phyloP scores from a whole-genome alignment of 1,140 invertebrate genomes.

The Trissolcus basalis region DNA sequence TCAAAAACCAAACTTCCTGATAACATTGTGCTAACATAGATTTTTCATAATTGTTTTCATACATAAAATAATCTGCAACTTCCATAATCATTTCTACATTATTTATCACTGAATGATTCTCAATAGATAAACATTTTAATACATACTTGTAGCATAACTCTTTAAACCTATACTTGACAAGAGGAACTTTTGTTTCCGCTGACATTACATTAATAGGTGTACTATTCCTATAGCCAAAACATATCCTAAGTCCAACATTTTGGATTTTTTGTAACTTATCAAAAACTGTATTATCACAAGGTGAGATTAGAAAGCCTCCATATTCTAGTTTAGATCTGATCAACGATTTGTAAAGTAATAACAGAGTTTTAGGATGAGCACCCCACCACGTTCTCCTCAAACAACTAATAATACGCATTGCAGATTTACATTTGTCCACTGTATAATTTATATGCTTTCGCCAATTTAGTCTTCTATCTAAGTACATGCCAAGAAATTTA shows the following conservation, averaged over 20 bases:
- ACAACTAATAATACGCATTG: slow-evolving; percentile 31
- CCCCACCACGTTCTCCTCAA: slow-evolving; percentile 49
- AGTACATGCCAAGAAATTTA: slow-evolving; percentile 48
- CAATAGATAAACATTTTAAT: slow-evolving; percentile 6
- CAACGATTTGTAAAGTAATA: slow-evolving; percentile 31
- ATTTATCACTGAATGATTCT: neutral
- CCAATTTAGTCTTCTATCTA: slow-evolving; percentile 39
- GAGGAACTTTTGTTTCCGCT: slow-evolving; percentile 26
- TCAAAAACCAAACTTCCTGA: neutral
- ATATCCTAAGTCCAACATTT: slow-evolving; percentile 29
- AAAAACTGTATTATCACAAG: slow-evolving; percentile 6
- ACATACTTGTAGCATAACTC: slow-evolving; percentile 20
- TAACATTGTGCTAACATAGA: neutral
- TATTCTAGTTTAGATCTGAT: slow-evolving; percentile 45
- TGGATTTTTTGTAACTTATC: slow-evolving; percentile 39
- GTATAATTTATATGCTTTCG: slow-evolving; percentile 27
- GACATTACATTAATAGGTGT: slow-evolving; percentile 28
- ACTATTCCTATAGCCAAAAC: slow-evolving; percentile 16
- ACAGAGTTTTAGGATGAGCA: slow-evolving; percentile 23
- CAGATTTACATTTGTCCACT: slow-evolving; percentile 14
- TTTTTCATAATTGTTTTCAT: slow-evolving; percentile 5
- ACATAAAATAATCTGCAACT: neutral
- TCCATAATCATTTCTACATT: neutral
- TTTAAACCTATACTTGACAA: slow-evolving; percentile 15
- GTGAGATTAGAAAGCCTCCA: slow-evolving; percentile 29